A percentile compares a stretch with the other conserved stretches of the same genome.
These are phyloP conservation scores for Gallinago undulata DNA, from an alignment of 2,113 vertebrate genomes.

Conservation along the genomic window DNA sequence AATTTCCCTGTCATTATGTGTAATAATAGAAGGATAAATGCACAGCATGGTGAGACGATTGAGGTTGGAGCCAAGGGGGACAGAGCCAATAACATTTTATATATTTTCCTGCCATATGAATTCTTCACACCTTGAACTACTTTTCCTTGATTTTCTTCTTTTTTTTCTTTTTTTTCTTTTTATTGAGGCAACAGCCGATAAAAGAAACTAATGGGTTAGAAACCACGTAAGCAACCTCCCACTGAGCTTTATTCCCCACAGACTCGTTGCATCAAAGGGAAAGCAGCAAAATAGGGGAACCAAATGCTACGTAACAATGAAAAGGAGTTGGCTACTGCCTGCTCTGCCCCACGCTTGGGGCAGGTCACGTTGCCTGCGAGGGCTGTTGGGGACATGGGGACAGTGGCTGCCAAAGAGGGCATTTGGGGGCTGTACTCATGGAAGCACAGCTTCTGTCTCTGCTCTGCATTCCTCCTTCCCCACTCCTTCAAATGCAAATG, in stretches of 20 bases:
- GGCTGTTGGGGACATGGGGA: neutral
- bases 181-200: neutral
- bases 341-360: neutral
- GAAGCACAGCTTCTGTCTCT: neutral
- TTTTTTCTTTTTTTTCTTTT: neutral
- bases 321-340: neutral
- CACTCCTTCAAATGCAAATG: neutral
- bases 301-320: neutral
- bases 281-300: slow-evolving; percentile 49
- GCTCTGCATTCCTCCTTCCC: neutral
- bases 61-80: slow-evolving; percentile 20
- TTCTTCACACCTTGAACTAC: slow-evolving; percentile 46
- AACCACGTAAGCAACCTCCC: slow-evolving; percentile 30
- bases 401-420: neutral
- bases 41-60: neutral
- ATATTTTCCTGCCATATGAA: neutral
- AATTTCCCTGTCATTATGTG: slow-evolving; percentile 1
- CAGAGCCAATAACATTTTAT: neutral
- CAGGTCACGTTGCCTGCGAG: neutral
- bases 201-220: slow-evolving; percentile 29
- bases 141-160: neutral
- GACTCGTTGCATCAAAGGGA: slow-evolving; percentile 39
- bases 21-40: slow-evolving; percentile 22
- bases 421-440: neutral
- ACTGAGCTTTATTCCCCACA: slow-evolving; percentile 29